Evolutionary conservation across 1,140 invertebrate species (phyloP).

Genomic region (Diabrotica virgifera): DNA sequence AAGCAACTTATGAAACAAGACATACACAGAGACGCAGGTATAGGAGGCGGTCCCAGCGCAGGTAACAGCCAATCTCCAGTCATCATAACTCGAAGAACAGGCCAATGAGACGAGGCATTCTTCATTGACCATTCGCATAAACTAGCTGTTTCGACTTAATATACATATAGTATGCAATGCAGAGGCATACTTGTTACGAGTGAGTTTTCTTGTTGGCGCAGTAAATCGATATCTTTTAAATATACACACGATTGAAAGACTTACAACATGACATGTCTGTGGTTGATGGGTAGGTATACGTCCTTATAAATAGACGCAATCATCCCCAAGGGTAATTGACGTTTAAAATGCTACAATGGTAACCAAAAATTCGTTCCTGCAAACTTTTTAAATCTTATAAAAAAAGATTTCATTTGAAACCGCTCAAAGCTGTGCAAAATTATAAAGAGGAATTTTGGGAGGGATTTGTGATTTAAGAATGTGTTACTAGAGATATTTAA

Average conservation of each 20-base stretch:
- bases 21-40: slow-evolving; percentile 31
- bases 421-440: too few relatives aligned
- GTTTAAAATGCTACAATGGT: too few relatives aligned
- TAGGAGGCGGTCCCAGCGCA: slow-evolving; percentile 41
- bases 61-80: slow-evolving; percentile 46
- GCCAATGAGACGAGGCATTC: slow-evolving; percentile 43
- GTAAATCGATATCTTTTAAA: slow-evolving; percentile 8
- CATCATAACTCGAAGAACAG: slow-evolving; percentile 45
- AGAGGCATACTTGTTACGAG: slow-evolving; percentile 7
- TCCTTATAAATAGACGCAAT: too few relatives aligned
- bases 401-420: too few relatives aligned
- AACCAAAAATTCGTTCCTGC: too few relatives aligned
- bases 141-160: slow-evolving; percentile 41
- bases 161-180: slow-evolving; percentile 30
- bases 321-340: too few relatives aligned
- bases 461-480: too few relatives aligned
- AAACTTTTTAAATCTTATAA: too few relatives aligned
- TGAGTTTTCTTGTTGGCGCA: neutral
- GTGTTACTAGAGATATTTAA: too few relatives aligned
- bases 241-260: neutral
- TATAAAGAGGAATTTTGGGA: too few relatives aligned
- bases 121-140: slow-evolving; percentile 48
- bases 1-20: slow-evolving; percentile 43
- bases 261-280: too few relatives aligned
- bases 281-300: too few relatives aligned